Evolutionary conservation across 2,113 vertebrate species (phyloP), one percentile per base, ranked within the genome.

Genomic region (Spilogale gracilis): DNA sequence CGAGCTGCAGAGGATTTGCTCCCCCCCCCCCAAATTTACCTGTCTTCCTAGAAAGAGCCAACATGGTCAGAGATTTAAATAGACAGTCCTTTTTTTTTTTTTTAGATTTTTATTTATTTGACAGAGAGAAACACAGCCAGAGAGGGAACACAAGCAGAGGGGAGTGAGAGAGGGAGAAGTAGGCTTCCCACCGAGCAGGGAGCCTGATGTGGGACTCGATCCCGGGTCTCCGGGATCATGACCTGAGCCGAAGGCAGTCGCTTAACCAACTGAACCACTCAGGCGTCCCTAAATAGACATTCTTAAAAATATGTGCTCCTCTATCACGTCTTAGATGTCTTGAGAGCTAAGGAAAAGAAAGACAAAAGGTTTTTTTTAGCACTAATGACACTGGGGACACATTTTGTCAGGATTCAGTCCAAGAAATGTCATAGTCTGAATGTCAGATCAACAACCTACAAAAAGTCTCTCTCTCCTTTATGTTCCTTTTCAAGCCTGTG

Each of bases 301-400:
- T 67, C 60, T 58, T 48, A 74, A 76, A 94, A 78, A 61, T 18
- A 76, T 10, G 45, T 30, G 73, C 17, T 87, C 48, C 76, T 94
- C 63, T 81, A 30, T 6, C 45, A 74, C 14, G 27, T 69, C 65
- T 60, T 9, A 80, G 86, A 86, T 21, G 38, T 87, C 73, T 65
- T 65, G 80, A 94, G 58, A 80, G 85, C 52, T 89, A 73, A 93
- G 93, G 85, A 78, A 95, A 90, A 89, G 73, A 80, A 52, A 93
- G 95, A 96, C 78, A 80, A 94, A 89, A 85, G 89, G 63, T 84
- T 97, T 96, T 96, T 65, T 73, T 96, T 88, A 96, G 86, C 61
- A 56, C 60, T 52, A n/a, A 89, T 20, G 91, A 82, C 89, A 58
- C n/a, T 17, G 25, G 78, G 81, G 94, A 97, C 79, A 87, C 74